Evolutionary conservation across 2,888 invertebrate genomes (phyloP).

Genomic region (Caenorhabditis sp.): DNA sequence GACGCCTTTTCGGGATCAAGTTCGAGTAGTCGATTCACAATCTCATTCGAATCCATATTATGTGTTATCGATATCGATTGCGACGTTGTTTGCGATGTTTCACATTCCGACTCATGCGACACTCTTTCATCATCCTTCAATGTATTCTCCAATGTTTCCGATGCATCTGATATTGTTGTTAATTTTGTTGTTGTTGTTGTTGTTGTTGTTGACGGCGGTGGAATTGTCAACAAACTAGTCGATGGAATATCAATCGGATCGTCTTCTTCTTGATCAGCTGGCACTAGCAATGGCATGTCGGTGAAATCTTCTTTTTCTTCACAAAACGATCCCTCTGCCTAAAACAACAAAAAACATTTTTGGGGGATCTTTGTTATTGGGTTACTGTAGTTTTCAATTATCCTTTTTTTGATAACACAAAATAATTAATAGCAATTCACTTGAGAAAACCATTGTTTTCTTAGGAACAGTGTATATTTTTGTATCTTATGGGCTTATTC

Average conservation of each 20-base stretch:
- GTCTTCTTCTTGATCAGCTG: conserved; percentile 24
- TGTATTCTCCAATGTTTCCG: too few species aligned
- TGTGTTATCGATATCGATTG: conserved; percentile 26
- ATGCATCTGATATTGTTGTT: too few species aligned
- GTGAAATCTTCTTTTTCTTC: conserved; percentile 28
- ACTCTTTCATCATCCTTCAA: conserved; percentile 6
- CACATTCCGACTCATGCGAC: conserved; percentile 36
- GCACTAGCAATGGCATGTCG: conserved; percentile 42
- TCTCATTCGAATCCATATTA: conserved; percentile 37
- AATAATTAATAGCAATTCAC: too few species aligned
- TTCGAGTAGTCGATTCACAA: conserved; percentile 27
- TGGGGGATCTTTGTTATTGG: background rate
- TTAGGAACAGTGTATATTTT: too few species aligned
- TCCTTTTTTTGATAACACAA: too few species aligned
- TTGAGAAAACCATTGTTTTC: too few species aligned
- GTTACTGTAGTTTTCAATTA: too few species aligned
- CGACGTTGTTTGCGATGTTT: conserved; percentile 13
- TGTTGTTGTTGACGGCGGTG: background rate
- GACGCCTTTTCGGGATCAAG: conserved; percentile 35
- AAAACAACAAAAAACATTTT: background rate
- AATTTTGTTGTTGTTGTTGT: background rate
- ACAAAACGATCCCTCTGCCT: conserved; percentile 10
- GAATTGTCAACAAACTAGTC: conserved; percentile 2
- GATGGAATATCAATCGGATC: conserved; percentile 26
- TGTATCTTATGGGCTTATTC: too few species aligned